These are phyloP conservation scores for Phylloscopus collybita DNA, from an alignment of 2,797 vertebrate genomes.

Conservation along the genomic window DNA sequence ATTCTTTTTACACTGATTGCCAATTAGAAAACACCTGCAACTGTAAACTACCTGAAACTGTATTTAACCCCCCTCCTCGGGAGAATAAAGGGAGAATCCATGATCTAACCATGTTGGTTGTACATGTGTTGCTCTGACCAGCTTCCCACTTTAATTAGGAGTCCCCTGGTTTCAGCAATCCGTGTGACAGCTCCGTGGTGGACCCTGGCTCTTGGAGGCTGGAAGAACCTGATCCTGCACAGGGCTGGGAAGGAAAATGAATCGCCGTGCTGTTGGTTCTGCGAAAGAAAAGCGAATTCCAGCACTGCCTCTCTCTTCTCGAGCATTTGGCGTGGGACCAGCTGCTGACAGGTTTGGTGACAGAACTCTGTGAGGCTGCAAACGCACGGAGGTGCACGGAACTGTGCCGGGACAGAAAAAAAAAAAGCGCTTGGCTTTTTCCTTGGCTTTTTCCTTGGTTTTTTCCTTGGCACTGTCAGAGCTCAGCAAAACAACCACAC, in stretches of 20 bases:
- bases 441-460: background rate
- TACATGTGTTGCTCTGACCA: too few species aligned
- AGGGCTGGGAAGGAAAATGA: background rate
- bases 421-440: too few species aligned
- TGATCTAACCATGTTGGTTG: too few species aligned
- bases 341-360: background rate
- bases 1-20: too few species aligned
- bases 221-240: background rate
- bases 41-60: too few species aligned
- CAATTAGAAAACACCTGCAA: too few species aligned
- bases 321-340: too few species aligned
- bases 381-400: fast-evolving
- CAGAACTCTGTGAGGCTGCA: background rate
- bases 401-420: background rate
- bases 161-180: too few species aligned
- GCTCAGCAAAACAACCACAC: background rate
- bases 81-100: too few species aligned
- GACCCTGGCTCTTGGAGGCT: background rate
- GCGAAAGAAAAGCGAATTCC: background rate
- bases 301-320: background rate
- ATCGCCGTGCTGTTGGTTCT: fast-evolving
- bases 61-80: too few species aligned
- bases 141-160: too few species aligned
- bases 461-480: background rate
- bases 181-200: background rate